Evolutionary conservation across 2,797 vertebrate genomes (phyloP), one percentile per base, ranked within the genome.

Genomic region (Schizopygopsis malacanthus): DNA sequence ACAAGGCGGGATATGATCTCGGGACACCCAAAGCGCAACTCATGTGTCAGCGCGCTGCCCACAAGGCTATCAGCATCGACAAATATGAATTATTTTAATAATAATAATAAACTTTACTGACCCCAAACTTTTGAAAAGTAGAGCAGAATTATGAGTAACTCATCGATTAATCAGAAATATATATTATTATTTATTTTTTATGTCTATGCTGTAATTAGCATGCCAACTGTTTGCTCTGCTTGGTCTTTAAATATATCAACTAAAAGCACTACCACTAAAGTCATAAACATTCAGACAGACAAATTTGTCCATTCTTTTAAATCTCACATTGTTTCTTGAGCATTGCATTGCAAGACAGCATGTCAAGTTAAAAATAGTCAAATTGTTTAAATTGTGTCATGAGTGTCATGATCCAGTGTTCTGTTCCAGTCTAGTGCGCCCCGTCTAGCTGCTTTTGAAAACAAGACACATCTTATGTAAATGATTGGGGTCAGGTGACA

Each of bases 221-320:
- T 75, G 72, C 4, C 6, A 52, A 75, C 15, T 10, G n/a, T 50
- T 11, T 75, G 16, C 25, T 75, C 2, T 52, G 18, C 4, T 52
- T 50, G 45, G 25, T 33, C 15, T 75, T 75, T 18, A 50, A 73
- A 50, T 18, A 18, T 0, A 9, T 72, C 8, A 8, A 25, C 2
- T 50, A 50, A 50, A 50, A 73, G n/a, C 25, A 33, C 43, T 73
- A 6, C 25, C 15, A 0, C 18, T 54, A 76, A 54, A 54, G 16
- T 10, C 50, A 13, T 56, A 77, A 18, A 77, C 50, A 77, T 56
- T 77, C 73, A 78, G 37, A 77, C 50, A 56, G 73, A 78, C 37
- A 10, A 25, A 13, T 56, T 25, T 78, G 33, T n/a, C 22, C 37
- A 18, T 61, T 43, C 54, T 61, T 22, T 61, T 13, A 41, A 61